These are phyloP conservation scores for Pasiphila rectangulata DNA, from an alignment of 2,888 invertebrate species.

Conservation along the genomic window DNA sequence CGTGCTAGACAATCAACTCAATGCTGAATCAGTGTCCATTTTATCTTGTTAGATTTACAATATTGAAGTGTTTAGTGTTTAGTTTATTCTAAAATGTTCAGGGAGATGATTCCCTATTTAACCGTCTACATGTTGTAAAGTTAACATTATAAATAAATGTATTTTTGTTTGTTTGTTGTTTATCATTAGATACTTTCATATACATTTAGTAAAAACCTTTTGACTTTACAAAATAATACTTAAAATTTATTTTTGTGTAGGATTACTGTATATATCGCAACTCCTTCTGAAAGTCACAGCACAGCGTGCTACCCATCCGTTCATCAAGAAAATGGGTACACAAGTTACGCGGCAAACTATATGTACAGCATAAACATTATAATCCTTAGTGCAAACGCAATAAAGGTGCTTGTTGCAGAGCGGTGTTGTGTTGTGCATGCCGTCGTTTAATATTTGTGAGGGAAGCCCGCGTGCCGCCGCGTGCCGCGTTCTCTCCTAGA, in stretches of 20 bases:
- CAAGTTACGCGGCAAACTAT: conserved; percentile 24
- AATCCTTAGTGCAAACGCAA: conserved; percentile 17
- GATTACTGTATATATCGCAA: background rate
- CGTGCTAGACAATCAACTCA: too few relatives aligned
- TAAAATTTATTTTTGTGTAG: background rate
- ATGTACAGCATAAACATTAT: background rate
- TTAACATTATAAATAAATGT: too few relatives aligned
- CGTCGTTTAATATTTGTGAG: conserved; percentile 31
- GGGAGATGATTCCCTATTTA: too few relatives aligned
- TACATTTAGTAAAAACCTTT: too few relatives aligned
- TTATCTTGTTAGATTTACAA: too few relatives aligned
- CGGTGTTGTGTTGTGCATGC: conserved; percentile 24
- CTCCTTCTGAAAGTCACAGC: background rate
- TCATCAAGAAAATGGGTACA: conserved; percentile 20
- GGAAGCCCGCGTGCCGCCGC: conserved; percentile 26
- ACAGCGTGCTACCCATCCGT: conserved; percentile 6
- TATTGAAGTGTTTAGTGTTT: too few relatives aligned
- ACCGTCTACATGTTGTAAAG: too few relatives aligned
- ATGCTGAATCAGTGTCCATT: too few relatives aligned
- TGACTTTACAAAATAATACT: too few relatives aligned
- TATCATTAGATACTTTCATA: too few relatives aligned
- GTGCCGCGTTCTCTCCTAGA: conserved; percentile 9
- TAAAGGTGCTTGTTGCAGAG: conserved; percentile 18
- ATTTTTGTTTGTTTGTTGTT: too few relatives aligned
- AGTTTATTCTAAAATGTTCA: too few relatives aligned